Conservation (phyloP, 1,140 invertebrate genomes). For the Scaptomyza hsui region DNA sequence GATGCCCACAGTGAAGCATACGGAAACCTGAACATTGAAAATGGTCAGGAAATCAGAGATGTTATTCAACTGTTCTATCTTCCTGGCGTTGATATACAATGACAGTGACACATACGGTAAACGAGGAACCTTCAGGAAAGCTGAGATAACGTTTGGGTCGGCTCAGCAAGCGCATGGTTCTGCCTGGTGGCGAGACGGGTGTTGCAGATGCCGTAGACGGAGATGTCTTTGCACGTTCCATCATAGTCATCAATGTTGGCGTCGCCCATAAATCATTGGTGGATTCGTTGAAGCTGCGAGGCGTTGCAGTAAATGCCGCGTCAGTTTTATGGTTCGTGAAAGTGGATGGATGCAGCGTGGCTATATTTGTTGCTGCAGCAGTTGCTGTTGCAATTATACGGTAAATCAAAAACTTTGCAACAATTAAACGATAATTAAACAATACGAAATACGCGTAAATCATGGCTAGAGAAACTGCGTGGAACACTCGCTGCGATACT, state of each 20-base stretch:
- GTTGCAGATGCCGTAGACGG: slow-evolving; percentile 17
- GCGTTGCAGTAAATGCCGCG: too few relatives aligned
- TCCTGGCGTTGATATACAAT: background rate
- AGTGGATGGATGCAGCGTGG: slow-evolving; percentile 4
- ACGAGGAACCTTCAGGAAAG: slow-evolving; percentile 83
- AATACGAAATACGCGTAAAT: slow-evolving; percentile 69
- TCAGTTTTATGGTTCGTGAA: slow-evolving; percentile 13
- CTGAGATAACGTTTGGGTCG: slow-evolving; percentile 81
- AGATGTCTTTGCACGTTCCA: slow-evolving; percentile 65
- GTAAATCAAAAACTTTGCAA: slow-evolving; percentile 82
- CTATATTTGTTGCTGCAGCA: slow-evolving; percentile 21
- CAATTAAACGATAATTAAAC: slow-evolving; percentile 83
- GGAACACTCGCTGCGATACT: slow-evolving; percentile 25
- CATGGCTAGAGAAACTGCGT: slow-evolving; percentile 45
- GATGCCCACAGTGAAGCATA: slow-evolving; percentile 80
- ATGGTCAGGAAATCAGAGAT: slow-evolving; percentile 18
- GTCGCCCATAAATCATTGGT: slow-evolving; percentile 61
- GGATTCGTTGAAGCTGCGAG: slow-evolving; percentile 17
- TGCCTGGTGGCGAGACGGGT: background rate
- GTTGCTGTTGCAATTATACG: slow-evolving; percentile 78
- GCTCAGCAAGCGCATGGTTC: slow-evolving; percentile 51
- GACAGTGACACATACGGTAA: slow-evolving; percentile 67
- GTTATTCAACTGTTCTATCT: background rate
- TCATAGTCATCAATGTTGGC: slow-evolving; percentile 69
- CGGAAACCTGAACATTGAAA: slow-evolving; percentile 67